Evolutionary conservation across 2,888 invertebrate genomes (phyloP).

Genomic region (Thereva nobilitata): DNA sequence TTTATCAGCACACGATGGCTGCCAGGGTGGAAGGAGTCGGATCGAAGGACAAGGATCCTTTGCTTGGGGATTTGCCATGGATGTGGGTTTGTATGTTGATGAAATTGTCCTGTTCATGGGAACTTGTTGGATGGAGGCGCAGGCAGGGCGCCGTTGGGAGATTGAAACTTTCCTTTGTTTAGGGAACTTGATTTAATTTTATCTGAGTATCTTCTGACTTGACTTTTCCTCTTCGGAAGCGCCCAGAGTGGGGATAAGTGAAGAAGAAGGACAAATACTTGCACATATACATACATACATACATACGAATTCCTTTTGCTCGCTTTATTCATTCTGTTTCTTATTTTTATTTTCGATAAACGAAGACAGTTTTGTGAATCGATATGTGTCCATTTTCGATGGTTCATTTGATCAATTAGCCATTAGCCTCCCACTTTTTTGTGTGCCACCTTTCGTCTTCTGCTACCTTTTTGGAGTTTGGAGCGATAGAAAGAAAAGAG

Average conservation of each 20-base stretch:
- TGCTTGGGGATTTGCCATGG: not conserved
- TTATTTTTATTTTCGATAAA: too few relatives aligned
- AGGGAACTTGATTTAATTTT: slow-evolving; percentile 25
- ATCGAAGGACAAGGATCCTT: slow-evolving; percentile 11
- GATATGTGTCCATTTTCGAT: too few relatives aligned
- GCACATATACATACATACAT: too few relatives aligned
- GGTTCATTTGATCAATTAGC: too few relatives aligned
- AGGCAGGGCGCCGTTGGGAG: not conserved
- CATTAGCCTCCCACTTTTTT: too few relatives aligned
- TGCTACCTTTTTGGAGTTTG: too few relatives aligned
- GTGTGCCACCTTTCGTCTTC: too few relatives aligned
- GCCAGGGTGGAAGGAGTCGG: not conserved
- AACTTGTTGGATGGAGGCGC: slow-evolving; percentile 1
- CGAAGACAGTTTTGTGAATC: too few relatives aligned
- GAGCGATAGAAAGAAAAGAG: too few relatives aligned
- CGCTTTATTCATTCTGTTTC: too few relatives aligned
- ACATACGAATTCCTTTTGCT: too few relatives aligned
- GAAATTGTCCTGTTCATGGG: slow-evolving; percentile 20
- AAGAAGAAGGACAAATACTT: not conserved
- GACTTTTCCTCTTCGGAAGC: slow-evolving; percentile 16
- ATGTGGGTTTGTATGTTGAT: not conserved
- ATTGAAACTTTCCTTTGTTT: slow-evolving; percentile 15
- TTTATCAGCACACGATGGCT: slow-evolving; percentile 8
- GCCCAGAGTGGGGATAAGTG: not conserved
- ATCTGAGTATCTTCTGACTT: slow-evolving; percentile 16